These are phyloP conservation scores for Malaclemys terrapin DNA, from an alignment of 2,113 vertebrate genomes.

Conservation along the genomic window DNA sequence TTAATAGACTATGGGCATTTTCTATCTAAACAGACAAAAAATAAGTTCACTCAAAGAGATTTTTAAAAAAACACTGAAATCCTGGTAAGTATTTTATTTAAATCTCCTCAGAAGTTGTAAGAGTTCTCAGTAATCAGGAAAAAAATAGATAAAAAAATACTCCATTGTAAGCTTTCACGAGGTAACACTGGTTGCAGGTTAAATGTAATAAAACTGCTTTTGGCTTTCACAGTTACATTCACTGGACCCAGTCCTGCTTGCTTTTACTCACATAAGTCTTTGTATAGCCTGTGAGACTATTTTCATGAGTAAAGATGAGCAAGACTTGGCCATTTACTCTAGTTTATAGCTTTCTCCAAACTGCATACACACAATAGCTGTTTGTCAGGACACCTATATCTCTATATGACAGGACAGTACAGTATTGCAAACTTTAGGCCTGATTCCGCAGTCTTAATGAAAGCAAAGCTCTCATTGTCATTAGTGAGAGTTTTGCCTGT, in stretches of 20 bases:
- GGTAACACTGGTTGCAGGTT: neutral
- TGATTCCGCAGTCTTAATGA: neutral
- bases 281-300: neutral
- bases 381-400: neutral
- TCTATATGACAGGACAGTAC: neutral
- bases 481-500: neutral
- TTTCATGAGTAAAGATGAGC: neutral
- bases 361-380: neutral
- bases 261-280: neutral
- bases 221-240: neutral
- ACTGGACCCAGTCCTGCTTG: neutral
- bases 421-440: neutral
- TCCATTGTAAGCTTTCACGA: neutral
- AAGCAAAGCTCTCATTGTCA: neutral
- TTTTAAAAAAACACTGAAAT: neutral
- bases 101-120: neutral
- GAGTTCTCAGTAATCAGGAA: neutral
- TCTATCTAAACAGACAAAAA: slow-evolving; percentile 34
- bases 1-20: slow-evolving; percentile 37
- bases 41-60: neutral
- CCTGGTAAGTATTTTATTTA: too few relatives aligned
- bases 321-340: neutral
- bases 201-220: neutral
- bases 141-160: too few relatives aligned
- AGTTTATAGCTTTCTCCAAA: neutral